A percentile compares a stretch with the other conserved stretches of the same genome.
These are phyloP conservation scores for Glaucomys volans DNA, from an alignment of 2,113 vertebrate species.

Conservation along the genomic window DNA sequence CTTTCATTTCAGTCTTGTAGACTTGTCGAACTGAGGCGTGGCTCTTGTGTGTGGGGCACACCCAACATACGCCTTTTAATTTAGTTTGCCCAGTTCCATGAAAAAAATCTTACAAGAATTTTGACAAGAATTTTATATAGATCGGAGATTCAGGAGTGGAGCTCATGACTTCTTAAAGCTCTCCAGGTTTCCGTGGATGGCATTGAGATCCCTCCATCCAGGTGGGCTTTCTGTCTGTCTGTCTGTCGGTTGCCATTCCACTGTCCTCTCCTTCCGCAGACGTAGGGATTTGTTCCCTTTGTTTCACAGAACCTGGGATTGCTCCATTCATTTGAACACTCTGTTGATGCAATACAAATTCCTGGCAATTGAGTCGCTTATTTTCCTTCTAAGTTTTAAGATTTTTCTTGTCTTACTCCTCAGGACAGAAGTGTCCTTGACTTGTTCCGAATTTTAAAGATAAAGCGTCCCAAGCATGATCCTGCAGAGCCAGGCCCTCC, in stretches of 20 bases:
- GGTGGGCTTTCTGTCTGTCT: fast-evolving
- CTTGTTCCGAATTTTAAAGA: not conserved
- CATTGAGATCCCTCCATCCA: not conserved
- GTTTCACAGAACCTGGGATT: not conserved
- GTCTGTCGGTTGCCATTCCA: not conserved
- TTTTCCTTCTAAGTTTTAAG: not conserved
- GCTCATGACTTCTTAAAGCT: fast-evolving
- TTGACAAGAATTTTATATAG: not conserved
- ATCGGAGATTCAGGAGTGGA: not conserved
- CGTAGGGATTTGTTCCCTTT: not conserved
- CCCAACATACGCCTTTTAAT: fast-evolving
- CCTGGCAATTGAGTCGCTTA: not conserved
- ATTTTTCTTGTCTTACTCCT: not conserved
- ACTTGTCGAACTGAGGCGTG: fast-evolving
- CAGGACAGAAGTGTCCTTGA: too few species aligned
- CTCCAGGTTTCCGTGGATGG: fast-evolving
- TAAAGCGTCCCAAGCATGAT: not conserved
- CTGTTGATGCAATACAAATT: too few species aligned
- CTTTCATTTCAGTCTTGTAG: fast-evolving
- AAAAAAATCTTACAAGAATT: not conserved
- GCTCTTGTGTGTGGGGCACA: fast-evolving
- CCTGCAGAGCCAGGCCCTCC: fast-evolving
- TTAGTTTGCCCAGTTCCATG: not conserved
- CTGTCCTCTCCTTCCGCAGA: not conserved
- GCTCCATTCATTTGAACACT: not conserved